Evolutionary conservation across 2,113 vertebrate genomes (phyloP), one percentile per base, ranked within the genome.

Genomic region (Gambusia holbrooki): DNA sequence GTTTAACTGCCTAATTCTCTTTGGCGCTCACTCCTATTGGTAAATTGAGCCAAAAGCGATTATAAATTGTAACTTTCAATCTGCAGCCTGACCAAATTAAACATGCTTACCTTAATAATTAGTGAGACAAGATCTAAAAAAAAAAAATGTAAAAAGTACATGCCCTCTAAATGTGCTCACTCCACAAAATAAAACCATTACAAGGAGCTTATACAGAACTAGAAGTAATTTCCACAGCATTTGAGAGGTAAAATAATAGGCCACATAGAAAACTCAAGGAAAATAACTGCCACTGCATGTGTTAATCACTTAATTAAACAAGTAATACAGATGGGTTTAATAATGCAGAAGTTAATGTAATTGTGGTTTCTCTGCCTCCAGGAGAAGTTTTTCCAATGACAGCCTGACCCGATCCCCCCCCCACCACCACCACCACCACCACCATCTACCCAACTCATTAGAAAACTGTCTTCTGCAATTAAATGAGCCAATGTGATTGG

Each of bases 391-490:
- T 76, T 77, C 62, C 78, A 66, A 84, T 73, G 58, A 72, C 13
- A 78, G 62, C 45, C 42, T 67, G 74, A 86, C 81, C 64, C 64
- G 72, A 60, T 69, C 65, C 84, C 74, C 72, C 66, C 83, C 35
- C 35, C 30, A 3, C 29, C 29, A 29, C 29, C 40, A 15, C 35
- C 30, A 3, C 29, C 29, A 29, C 29, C 40, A 15, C 40, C 45
- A 48, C 45, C 45, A 48, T 48, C 71, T 81, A 22, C 25, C 25
- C 22, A 63, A 65, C 68, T 86, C 77, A 83, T 87, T 84, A 89
- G 62, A 70, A 81, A 83, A 80, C 69, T 60, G 83, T 78, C 83
- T 66, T 74, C 77, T 79, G 73, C 71, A 81, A 82, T 84, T 89
- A 84, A 69, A 79, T 66, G 37, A 78, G 71, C 61, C 27, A 30